Evolutionary conservation across 2,888 invertebrate genomes (phyloP), one percentile per base, ranked within the genome.

Genomic region (Dinocampus coccinellae): DNA sequence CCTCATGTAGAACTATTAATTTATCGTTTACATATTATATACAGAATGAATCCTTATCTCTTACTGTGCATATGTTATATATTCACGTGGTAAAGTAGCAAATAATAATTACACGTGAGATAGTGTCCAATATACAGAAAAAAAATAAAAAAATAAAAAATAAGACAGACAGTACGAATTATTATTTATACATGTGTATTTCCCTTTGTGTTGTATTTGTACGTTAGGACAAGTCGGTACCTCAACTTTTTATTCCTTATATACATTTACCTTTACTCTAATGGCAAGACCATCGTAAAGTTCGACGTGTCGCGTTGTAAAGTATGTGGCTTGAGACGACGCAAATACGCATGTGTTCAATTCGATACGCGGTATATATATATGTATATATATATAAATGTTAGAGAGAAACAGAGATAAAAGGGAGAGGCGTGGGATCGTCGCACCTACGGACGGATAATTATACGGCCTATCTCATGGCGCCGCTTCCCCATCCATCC

Each of bases 371-470:
- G 34, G 16, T 16, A 47, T 16, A 47, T 2, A n/a, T 47, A 7
- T n/a, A 36, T 10, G 10, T 36, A 9, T 36, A 36, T 36, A 9
- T 36, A 47, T 16, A 55, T 55, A 13, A 11, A 55, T 3, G 55
- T 26, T 55, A 2, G n/a, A 16, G 16, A 47, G 2, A 39, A 39
- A 13, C 13, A 13, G 11, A 36, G 36, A 36, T 2, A 1, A 47
- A 6, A 20, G 47, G 16, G 47, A 20, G 47, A 60, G 65, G 61
- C 68, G 72, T 70, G 68, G 72, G 75, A 75, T 73, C 64, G 70
- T 68, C 70, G 74, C 75, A 74, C 74, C 75, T 72, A 74, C 62
- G 70, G 64, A 61, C 53, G 69, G 20, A 70, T 75, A 74, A 74
- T 74, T 75, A 75, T 47, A 47, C 75, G 70, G 66, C 74, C 70